Percentiles rank a stretch among this genome's conserved stretches.
Evolutionary conservation across 2,113 vertebrate genomes (phyloP).

Genomic region (Prochilodus magdalenae): DNA sequence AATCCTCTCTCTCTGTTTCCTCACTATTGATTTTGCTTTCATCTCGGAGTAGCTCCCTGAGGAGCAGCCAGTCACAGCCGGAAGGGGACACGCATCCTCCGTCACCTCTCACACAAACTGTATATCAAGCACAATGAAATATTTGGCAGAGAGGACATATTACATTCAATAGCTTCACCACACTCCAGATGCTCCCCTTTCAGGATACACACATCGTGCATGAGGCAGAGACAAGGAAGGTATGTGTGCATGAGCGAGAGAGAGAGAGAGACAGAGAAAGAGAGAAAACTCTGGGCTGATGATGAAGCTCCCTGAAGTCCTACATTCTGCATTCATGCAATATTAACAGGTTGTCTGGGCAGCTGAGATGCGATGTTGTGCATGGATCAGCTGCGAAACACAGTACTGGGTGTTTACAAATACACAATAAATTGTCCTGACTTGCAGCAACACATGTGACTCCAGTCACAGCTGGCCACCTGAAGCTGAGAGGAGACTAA

Average conservation of each 20-base stretch:
- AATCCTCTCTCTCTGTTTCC: constrained; percentile 11
- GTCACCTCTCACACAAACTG: constrained; percentile 31
- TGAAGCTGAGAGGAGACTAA: neutral
- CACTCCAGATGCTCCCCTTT: constrained; percentile 5
- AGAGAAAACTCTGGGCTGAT: neutral
- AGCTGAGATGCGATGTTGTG: neutral
- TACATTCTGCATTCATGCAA: constrained; percentile 7
- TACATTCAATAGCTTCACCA: neutral
- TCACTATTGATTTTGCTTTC: constrained; percentile 53
- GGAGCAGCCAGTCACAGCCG: constrained; percentile 22
- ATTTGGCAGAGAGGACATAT: constrained; percentile 5
- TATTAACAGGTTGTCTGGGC: neutral
- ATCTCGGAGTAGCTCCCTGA: constrained; percentile 34
- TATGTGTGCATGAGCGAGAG: neutral
- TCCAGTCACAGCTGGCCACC: neutral
- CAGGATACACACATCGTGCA: neutral
- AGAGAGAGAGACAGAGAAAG: no score
- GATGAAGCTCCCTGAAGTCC: neutral
- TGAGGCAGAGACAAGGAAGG: neutral
- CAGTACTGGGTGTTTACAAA: constrained; percentile 30
- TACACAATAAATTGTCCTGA: constrained; percentile 8
- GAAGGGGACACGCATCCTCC: constrained; percentile 30
- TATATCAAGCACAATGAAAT: constrained; percentile 34
- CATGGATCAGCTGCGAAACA: neutral
- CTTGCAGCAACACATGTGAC: neutral